Conservation (phyloP, 2,797 vertebrate species). For the Tragelaphus oryx region DNA sequence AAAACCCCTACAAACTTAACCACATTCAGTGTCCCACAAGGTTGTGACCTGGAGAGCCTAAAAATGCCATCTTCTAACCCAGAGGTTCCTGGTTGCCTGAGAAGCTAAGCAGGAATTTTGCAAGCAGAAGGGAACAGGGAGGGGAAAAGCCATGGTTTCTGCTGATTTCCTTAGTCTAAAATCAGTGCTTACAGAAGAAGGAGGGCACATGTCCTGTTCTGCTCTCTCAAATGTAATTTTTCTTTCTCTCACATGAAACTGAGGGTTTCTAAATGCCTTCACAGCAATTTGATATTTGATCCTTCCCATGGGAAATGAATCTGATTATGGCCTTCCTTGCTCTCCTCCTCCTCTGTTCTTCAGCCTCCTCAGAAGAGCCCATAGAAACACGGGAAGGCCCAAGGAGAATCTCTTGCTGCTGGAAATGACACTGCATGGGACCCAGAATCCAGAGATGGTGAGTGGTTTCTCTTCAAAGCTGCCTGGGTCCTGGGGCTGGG, state of each 20-base stretch:
- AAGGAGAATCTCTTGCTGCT: background rate
- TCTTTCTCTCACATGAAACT: background rate
- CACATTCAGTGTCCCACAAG: background rate
- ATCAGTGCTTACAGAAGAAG: background rate
- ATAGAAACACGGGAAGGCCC: background rate
- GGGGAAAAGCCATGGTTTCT: background rate
- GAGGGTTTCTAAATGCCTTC: background rate
- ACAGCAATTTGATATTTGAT: background rate
- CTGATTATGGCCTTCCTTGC: background rate
- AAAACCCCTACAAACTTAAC: background rate
- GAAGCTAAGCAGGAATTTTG: background rate
- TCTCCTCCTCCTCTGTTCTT: background rate
- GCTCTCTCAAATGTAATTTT: background rate
- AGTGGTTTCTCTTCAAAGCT: slow-evolving; percentile 27
- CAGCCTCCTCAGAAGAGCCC: background rate
- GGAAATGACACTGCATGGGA: background rate
- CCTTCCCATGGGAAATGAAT: background rate
- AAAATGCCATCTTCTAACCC: background rate
- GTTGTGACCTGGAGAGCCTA: background rate
- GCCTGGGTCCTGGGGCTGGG: background rate
- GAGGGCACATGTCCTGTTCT: background rate
- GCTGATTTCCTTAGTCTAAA: slow-evolving; percentile 10
- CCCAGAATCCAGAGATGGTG: slow-evolving; percentile 1
- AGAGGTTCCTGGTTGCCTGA: background rate
- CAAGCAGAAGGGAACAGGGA: background rate